Conservation (phyloP, 2,888 invertebrate species). For the Dryococelus australis region DNA sequence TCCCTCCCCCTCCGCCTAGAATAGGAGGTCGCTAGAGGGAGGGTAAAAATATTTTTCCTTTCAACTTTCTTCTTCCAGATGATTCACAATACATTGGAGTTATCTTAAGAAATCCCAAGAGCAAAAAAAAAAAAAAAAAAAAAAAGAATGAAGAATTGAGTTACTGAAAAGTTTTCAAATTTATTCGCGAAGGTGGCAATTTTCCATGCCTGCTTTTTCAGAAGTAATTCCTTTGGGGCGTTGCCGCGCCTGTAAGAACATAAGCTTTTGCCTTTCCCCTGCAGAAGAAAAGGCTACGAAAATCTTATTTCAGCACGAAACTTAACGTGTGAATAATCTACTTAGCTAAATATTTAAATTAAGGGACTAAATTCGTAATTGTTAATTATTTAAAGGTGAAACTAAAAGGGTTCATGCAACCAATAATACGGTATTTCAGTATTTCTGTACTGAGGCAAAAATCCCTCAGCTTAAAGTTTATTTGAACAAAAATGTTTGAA, state of each 20-base stretch:
- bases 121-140: background rate
- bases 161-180: background rate
- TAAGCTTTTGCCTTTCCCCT: background rate
- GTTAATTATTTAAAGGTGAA: no score
- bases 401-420: no score
- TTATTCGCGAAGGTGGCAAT: background rate
- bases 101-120: background rate
- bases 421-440: no score
- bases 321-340: background rate
- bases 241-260: background rate
- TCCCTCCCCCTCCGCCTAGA: no score
- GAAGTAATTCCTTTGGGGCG: background rate
- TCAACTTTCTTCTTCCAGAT: background rate
- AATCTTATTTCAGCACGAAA: background rate
- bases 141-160: background rate
- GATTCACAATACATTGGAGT: slow-evolving; percentile 3
- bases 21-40: background rate
- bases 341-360: background rate
- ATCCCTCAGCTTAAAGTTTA: no score
- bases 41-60: background rate
- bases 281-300: background rate
- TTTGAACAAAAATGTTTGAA: no score
- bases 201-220: background rate
- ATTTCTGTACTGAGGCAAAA: no score
- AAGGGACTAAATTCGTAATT: no score